Evolutionary conservation across 2,888 invertebrate genomes (phyloP).

Genomic region (Archips crataeganus): DNA sequence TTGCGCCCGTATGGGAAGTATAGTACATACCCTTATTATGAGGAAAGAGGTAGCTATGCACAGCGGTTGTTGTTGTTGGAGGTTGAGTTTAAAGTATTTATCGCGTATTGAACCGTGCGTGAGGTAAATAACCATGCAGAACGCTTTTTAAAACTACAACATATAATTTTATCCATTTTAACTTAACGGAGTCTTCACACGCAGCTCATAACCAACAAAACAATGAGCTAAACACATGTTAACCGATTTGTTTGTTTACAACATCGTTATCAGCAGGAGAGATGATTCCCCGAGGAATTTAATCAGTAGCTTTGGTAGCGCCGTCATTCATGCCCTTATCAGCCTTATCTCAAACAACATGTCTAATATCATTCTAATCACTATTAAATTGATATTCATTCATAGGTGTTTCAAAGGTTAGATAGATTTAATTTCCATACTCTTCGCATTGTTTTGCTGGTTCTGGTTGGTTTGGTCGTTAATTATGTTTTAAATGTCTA

Average conservation of each 20-base stretch:
- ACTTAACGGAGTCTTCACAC: no score
- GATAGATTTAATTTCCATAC: neutral
- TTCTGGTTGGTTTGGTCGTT: neutral
- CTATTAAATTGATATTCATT: neutral
- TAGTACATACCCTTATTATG: no score
- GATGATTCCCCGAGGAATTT: constrained; percentile 31
- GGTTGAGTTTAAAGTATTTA: no score
- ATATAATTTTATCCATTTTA: no score
- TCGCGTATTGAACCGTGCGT: no score
- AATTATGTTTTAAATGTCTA: neutral
- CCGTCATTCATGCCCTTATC: constrained; percentile 24
- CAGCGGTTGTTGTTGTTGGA: no score
- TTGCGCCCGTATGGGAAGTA: no score
- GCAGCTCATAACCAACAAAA: neutral
- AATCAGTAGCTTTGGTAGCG: constrained; percentile 19
- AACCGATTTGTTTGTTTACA: constrained; percentile 36
- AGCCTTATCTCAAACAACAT: constrained; percentile 21
- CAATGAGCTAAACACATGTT: neutral
- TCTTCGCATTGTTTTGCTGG: neutral
- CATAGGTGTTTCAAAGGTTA: constrained; percentile 6
- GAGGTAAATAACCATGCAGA: no score
- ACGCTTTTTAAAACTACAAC: no score
- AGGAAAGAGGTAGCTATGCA: no score
- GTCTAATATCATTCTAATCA: constrained; percentile 28
- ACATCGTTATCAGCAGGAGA: constrained; percentile 26